Base-by-base conservation (phyloP, 2,797 vertebrate genomes). In the Melanogrammus aeglefinus region DNA sequence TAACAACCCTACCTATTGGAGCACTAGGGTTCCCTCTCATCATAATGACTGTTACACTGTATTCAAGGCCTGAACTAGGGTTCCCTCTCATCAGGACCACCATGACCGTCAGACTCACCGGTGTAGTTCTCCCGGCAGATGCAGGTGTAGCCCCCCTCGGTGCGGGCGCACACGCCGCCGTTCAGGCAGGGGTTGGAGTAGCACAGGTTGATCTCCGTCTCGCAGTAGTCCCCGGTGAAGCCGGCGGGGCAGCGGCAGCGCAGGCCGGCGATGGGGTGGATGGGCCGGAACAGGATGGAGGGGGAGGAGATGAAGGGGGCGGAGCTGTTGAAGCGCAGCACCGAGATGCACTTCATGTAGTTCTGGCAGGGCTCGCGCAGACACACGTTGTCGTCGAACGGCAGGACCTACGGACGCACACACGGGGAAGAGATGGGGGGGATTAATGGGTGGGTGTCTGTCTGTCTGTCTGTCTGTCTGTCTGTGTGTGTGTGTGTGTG, bases 281-380 rank as follows among this genome's bases (percentile, higher is more conserved):
- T 99, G 85, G 97, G 97, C 33, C 98, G 95, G 84, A 99, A 99
- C 79, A 99, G 92, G 74, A 97, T 97, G 88, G 97, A 97, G 7
- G 94, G 93, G 0, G 98, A 99, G 75, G 96, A 94, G 24, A 99
- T 96, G 92, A 99, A 99, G 71, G 98, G 97, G 4, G 97, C 97
- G 0, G 97, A 99, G 88, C 97, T 99, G 87, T 99, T 97, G 1
- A 99, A 99, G 86, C 96, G 96, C 79, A 99, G 95, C 82, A 99
- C 97, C 0, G 97, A 99, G 92, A 99, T 97, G 85, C 98, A 99
- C 90, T 99, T 99, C 98, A 99, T 99, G 94, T 99, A 99, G 94
- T 99, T 99, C 91, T 99, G 96, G 75, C 98, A 99, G 8, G 98
- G 98, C 88, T 99, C 98, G 0, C 98, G 95, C 85, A 99, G 92